phyloP scores from a whole-genome alignment of 2,113 vertebrate species.

The Oxyura jamaicensis region DNA sequence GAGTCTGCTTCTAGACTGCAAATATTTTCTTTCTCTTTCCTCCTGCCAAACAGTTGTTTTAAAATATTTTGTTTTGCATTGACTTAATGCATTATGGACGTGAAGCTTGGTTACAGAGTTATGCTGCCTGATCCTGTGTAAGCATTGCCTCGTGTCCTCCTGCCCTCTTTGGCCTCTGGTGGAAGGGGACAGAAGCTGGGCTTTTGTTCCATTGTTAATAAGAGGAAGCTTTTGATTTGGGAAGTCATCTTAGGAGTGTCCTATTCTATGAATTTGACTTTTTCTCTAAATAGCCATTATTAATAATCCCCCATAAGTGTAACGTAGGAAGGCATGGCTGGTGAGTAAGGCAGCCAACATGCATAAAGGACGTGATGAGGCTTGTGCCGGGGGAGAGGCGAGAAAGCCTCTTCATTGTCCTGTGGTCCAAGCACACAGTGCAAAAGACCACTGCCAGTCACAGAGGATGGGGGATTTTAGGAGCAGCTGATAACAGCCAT shows the following conservation, averaged over 20 bases:
- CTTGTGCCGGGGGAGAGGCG: neutral
- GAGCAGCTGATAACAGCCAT: neutral
- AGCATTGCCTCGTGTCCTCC: neutral
- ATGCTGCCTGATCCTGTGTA: neutral
- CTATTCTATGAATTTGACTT: neutral
- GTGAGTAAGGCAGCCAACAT: slow-evolving; percentile 9
- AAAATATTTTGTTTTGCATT: neutral
- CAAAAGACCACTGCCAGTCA: neutral
- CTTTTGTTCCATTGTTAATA: neutral
- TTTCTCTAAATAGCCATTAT: neutral
- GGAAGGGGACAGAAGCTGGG: neutral
- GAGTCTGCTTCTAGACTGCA: neutral
- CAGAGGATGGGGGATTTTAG: neutral
- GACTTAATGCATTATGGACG: neutral
- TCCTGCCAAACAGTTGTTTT: neutral
- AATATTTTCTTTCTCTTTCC: neutral
- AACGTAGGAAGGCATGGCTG: neutral
- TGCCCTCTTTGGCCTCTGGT: neutral
- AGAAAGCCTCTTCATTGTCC: neutral
- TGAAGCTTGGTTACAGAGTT: neutral
- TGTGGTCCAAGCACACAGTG: neutral
- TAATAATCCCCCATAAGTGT: neutral
- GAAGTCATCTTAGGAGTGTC: neutral
- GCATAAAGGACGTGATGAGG: neutral
- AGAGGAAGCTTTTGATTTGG: neutral